phyloP scores from a whole-genome alignment of 2,797 vertebrate genomes.

The Halcyon smyrnensis region DNA sequence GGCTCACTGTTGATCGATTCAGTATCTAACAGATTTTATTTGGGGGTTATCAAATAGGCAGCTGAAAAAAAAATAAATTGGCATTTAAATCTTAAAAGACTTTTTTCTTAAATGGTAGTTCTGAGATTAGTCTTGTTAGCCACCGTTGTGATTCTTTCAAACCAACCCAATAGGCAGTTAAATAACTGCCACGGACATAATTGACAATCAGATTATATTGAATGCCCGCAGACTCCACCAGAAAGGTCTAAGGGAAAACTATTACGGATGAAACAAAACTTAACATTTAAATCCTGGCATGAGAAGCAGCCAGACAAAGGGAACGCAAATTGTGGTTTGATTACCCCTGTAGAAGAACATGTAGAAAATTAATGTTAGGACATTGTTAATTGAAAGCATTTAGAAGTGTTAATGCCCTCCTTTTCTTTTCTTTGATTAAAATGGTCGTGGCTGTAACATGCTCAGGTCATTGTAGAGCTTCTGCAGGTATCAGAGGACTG shows the following conservation, averaged over 20 bases:
- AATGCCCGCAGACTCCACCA: constrained; percentile 8
- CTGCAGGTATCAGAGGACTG: not conserved
- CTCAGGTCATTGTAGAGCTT: not conserved
- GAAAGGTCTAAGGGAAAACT: constrained; percentile 43
- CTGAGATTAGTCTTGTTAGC: not conserved
- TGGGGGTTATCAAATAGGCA: fast-evolving
- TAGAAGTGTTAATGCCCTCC: not conserved
- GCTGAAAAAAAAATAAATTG: not conserved
- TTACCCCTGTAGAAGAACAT: constrained; percentile 1
- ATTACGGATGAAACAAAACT: constrained; percentile 60
- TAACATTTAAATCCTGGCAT: constrained; percentile 42
- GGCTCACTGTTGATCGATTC: not conserved
- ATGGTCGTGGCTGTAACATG: not conserved
- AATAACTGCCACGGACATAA: constrained; percentile 26
- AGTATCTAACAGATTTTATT: not conserved
- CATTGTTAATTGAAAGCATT: constrained; percentile 29
- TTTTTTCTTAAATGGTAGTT: not conserved
- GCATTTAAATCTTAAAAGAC: not conserved
- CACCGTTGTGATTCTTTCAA: constrained; percentile 11
- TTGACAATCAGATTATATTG: constrained; percentile 44
- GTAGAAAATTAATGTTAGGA: constrained; percentile 54
- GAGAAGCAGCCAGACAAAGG: constrained; percentile 40
- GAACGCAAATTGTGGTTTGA: not conserved
- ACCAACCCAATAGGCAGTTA: not conserved
- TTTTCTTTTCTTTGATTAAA: constrained; percentile 45